Evolutionary conservation across 2,888 invertebrate genomes (phyloP), one percentile per base, ranked within the genome.

Genomic region (Drosophila anomelani): DNA sequence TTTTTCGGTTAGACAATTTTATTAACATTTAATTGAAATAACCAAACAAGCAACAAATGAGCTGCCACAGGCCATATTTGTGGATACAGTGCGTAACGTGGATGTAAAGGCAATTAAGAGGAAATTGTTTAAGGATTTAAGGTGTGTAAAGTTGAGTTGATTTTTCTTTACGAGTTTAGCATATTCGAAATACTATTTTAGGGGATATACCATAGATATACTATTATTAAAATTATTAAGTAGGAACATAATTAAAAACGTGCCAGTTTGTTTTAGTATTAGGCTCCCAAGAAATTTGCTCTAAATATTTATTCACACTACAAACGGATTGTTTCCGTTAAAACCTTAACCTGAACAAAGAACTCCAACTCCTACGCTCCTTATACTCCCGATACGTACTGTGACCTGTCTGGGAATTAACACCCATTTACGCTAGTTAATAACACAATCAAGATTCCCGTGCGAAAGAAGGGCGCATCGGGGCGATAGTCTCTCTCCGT

Each of bases 1-100:
- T 87, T 74, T 72, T 68, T 67, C 60, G 72, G 56, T 84, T 59
- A 80, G 85, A 88, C 81, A 79, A 81, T 80, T 89, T 89, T 80
- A 90, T 88, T 88, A 86, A 75, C 74, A 72, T 70, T 79, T 90
- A 90, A 89, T 89, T 90, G 90, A 85, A 89, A 89, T 71, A 82
- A 70, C 73, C 76, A 90, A 83, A 75, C 53, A 69, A 69, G 60
- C 76, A 70, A 56, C 61, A 77, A 78, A 82, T 77, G 67, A 77
- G 78, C 81, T 72, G 77, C 71, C 75, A 76, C 49, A 59, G 46
- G 43, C 57, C 39, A 68, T 69, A 43, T 32, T 9, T 10, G 29
- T 13, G 15, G 13, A 23, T 43, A 57, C 67, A 49, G 57, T 38
- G 56, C 41, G 17, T n/a, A 12, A 1, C 20, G n/a, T 8, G 4